Conservation (phyloP, 2,113 vertebrate species). For the Sebastes schlegelii region DNA sequence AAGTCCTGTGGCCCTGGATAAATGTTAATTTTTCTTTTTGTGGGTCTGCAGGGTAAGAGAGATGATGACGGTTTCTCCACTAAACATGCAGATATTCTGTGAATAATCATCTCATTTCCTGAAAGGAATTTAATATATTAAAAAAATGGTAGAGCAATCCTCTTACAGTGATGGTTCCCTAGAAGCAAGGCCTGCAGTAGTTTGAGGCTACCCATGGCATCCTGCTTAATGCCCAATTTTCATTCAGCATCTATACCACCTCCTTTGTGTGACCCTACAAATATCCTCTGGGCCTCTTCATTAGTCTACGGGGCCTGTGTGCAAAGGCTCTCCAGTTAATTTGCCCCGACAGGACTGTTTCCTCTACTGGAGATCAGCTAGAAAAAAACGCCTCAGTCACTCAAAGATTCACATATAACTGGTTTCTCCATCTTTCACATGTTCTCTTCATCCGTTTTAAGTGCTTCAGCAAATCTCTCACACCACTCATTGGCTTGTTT, state of each 20-base stretch:
- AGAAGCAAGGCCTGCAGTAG: slow-evolving; percentile 79
- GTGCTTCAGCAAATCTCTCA: slow-evolving; percentile 64
- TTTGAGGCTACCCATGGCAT: slow-evolving; percentile 70
- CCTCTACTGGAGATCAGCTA: slow-evolving; percentile 65
- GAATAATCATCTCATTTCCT: slow-evolving; percentile 81
- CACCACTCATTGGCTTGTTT: slow-evolving; percentile 74
- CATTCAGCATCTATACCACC: slow-evolving; percentile 74
- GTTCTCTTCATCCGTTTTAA: slow-evolving; percentile 67
- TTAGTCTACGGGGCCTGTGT: slow-evolving; percentile 79
- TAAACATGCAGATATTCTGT: slow-evolving; percentile 68
- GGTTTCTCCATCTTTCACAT: slow-evolving; percentile 50
- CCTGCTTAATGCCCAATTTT: slow-evolving; percentile 83
- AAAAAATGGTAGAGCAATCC: slow-evolving; percentile 40
- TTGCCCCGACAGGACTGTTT: slow-evolving; percentile 78
- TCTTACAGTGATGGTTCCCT: slow-evolving; percentile 69
- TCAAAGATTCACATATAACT: slow-evolving; percentile 47
- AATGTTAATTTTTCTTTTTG: slow-evolving; percentile 68
- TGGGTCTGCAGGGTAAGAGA: slow-evolving; percentile 73
- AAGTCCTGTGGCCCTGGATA: slow-evolving; percentile 68
- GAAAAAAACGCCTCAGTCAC: slow-evolving; percentile 58
- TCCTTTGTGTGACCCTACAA: slow-evolving; percentile 85
- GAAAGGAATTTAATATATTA: slow-evolving; percentile 56
- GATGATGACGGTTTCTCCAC: slow-evolving; percentile 60
- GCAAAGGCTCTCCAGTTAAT: slow-evolving; percentile 82
- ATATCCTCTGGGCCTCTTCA: slow-evolving; percentile 87